Conservation (phyloP, 2,113 vertebrate species). For the Laticauda colubrina region DNA sequence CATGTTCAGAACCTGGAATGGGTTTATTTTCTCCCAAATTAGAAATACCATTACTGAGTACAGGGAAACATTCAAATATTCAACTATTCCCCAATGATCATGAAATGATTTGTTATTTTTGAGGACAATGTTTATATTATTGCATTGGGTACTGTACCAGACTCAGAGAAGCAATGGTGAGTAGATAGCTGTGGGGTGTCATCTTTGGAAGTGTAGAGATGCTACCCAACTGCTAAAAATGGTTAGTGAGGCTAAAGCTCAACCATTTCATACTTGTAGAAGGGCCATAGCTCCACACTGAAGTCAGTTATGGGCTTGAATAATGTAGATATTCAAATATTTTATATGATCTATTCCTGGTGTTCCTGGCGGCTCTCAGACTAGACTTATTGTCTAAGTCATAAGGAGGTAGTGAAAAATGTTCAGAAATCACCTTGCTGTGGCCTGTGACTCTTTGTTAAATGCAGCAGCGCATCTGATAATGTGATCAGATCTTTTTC, state of each 20-base stretch:
- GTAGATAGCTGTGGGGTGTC: too few species aligned
- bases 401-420: conserved; percentile 17
- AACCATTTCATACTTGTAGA: not conserved
- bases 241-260: not conserved
- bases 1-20: not conserved
- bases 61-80: not conserved
- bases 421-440: conserved; percentile 1
- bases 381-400: not conserved
- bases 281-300: not conserved
- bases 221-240: not conserved
- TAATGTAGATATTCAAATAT: not conserved
- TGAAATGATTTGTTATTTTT: not conserved
- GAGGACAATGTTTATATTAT: not conserved
- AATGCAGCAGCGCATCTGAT: not conserved
- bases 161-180: not conserved
- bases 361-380: not conserved
- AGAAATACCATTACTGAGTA: not conserved
- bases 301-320: not conserved
- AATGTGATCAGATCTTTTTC: conserved; percentile 4
- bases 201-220: not conserved
- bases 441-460: not conserved
- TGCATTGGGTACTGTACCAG: not conserved
- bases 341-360: not conserved
- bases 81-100: not conserved
- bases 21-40: not conserved